These are phyloP conservation scores for Sebastiscus albofasciatus DNA, from an alignment of 2,797 vertebrate species.

Conservation along the genomic window DNA sequence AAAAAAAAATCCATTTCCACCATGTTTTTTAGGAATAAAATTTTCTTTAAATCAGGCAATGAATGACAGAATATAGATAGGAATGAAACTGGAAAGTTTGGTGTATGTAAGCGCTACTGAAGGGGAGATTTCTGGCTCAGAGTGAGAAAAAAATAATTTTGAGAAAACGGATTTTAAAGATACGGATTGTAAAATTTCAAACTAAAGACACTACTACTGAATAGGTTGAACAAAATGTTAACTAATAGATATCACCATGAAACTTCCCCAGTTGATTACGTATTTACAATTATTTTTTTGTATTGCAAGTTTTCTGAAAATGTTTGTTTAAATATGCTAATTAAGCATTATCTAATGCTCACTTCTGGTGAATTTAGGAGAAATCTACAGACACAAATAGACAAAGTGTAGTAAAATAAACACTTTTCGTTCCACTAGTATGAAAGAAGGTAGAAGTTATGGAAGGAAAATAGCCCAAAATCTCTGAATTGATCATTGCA, in stretches of 20 bases:
- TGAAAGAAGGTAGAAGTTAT: background rate
- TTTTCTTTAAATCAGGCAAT: too few relatives aligned
- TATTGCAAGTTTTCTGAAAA: background rate
- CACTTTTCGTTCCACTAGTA: background rate
- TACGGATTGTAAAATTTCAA: too few relatives aligned
- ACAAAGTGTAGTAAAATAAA: background rate
- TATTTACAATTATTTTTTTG: background rate
- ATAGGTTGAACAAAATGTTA: too few relatives aligned
- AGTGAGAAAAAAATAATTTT: too few relatives aligned
- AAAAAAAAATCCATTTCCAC: too few relatives aligned
- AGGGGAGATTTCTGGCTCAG: too few relatives aligned
- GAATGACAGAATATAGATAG: too few relatives aligned
- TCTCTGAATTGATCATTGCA: background rate
- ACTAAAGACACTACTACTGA: too few relatives aligned
- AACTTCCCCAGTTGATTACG: accelerated
- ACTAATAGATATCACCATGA: too few relatives aligned
- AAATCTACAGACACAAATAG: background rate
- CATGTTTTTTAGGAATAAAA: too few relatives aligned
- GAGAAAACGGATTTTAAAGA: accelerated
- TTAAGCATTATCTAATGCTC: background rate
- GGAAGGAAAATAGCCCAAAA: background rate
- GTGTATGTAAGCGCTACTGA: too few relatives aligned
- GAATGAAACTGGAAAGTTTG: too few relatives aligned
- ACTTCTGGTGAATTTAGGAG: background rate
- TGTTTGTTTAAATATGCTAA: background rate